phyloP scores from a whole-genome alignment of 2,888 invertebrate genomes.

The Drosophila colorata region DNA sequence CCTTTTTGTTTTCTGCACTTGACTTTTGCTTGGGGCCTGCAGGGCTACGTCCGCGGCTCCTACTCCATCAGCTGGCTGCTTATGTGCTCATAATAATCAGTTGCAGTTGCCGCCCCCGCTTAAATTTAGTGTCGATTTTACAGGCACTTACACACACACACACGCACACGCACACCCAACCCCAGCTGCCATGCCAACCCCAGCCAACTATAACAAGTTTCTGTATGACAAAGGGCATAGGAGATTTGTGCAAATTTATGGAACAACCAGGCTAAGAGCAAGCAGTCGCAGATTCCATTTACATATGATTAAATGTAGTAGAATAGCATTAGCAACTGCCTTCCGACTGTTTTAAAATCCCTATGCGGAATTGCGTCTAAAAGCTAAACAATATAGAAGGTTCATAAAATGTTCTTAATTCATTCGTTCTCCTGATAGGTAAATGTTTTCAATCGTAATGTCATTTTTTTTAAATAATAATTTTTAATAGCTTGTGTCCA shows the following conservation, averaged over 20 bases:
- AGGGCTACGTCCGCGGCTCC: constrained; percentile 1
- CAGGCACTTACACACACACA: constrained; percentile 61
- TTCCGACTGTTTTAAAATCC: background rate
- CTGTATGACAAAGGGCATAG: constrained; percentile 56
- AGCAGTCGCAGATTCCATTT: constrained; percentile 43
- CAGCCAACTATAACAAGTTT: constrained; percentile 50
- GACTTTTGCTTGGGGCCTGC: constrained; percentile 52
- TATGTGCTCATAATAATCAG: constrained; percentile 78
- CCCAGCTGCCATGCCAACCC: background rate
- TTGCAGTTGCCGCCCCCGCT: constrained; percentile 56
- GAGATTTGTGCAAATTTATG: constrained; percentile 56
- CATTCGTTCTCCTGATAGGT: background rate
- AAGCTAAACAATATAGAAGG: background rate
- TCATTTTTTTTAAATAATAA: too few species aligned
- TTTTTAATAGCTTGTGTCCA: too few species aligned
- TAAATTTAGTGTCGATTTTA: constrained; percentile 78
- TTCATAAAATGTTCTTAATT: background rate
- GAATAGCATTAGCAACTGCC: background rate
- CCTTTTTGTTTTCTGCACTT: constrained; percentile 57
- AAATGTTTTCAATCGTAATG: too few species aligned
- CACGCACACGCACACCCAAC: constrained; percentile 5
- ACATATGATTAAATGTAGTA: constrained; percentile 44
- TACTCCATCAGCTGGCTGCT: constrained; percentile 27
- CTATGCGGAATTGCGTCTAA: background rate
- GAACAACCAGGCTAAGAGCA: constrained; percentile 23